Evolutionary conservation across 2,797 vertebrate species (phyloP).

Genomic region (Micrastur ruficollis): DNA sequence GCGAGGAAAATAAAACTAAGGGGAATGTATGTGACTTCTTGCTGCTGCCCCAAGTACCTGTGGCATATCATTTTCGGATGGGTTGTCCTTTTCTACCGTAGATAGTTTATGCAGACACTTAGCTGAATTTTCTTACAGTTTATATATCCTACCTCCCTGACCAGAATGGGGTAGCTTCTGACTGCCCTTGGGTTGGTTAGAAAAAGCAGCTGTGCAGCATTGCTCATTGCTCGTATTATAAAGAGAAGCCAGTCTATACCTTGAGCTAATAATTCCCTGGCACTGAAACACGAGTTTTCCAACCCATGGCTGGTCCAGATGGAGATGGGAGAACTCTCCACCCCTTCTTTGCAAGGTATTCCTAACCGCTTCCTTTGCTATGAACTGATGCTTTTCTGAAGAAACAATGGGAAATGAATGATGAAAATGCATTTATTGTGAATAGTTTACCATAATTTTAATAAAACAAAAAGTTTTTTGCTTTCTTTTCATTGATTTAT

Average conservation of each 20-base stretch:
- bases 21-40: background rate
- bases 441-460: background rate
- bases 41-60: background rate
- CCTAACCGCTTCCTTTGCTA: background rate
- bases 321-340: background rate
- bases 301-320: background rate
- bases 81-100: background rate
- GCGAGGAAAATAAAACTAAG: background rate
- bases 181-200: background rate
- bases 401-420: background rate
- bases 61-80: background rate
- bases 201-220: background rate
- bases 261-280: background rate
- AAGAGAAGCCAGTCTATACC: background rate
- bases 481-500: background rate
- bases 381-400: background rate
- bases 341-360: background rate
- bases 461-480: background rate
- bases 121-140: background rate
- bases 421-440: background rate
- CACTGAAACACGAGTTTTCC: background rate
- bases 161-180: background rate
- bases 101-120: background rate
- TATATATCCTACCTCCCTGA: background rate
- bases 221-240: background rate